Percentiles rank a stretch among this genome's conserved stretches.
Conservation (phyloP, 2,113 vertebrate genomes). For the Cricetomys ansorgei region DNA sequence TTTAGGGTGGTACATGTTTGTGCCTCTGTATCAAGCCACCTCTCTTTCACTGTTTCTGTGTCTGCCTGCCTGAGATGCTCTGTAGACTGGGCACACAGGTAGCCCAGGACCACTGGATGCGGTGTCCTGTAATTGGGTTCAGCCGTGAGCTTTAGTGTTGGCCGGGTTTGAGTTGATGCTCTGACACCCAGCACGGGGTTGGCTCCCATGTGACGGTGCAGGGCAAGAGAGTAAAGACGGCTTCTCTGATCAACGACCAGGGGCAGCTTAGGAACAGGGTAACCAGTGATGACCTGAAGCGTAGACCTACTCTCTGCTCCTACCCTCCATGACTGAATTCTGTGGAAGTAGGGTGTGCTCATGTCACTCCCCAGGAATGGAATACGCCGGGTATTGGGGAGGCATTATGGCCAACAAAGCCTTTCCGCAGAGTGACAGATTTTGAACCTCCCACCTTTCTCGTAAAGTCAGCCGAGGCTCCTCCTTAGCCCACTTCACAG, state of each 20-base stretch:
- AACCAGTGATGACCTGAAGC: neutral
- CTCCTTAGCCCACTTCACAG: neutral
- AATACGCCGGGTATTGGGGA: fast-evolving
- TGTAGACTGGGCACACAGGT: fast-evolving
- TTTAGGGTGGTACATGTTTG: fast-evolving
- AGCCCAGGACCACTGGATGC: fast-evolving
- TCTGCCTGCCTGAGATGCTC: neutral
- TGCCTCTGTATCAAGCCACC: neutral
- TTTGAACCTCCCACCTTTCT: neutral
- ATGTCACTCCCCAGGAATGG: neutral
- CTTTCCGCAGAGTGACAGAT: fast-evolving
- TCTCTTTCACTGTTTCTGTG: too few relatives aligned
- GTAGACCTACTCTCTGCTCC: too few relatives aligned
- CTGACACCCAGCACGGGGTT: fast-evolving
- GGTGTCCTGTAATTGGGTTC: too few relatives aligned
- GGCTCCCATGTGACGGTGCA: fast-evolving
- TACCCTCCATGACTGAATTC: fast-evolving
- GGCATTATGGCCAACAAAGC: neutral
- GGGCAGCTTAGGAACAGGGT: neutral
- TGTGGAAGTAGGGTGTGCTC: fast-evolving
- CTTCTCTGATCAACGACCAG: too few relatives aligned
- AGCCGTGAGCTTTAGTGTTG: neutral
- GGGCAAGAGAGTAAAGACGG: too few relatives aligned
- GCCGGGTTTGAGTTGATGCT: neutral
- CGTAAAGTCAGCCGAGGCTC: neutral